Conservation (phyloP, 1,140 invertebrate genomes). For the Drosophila murphyi region DNA sequence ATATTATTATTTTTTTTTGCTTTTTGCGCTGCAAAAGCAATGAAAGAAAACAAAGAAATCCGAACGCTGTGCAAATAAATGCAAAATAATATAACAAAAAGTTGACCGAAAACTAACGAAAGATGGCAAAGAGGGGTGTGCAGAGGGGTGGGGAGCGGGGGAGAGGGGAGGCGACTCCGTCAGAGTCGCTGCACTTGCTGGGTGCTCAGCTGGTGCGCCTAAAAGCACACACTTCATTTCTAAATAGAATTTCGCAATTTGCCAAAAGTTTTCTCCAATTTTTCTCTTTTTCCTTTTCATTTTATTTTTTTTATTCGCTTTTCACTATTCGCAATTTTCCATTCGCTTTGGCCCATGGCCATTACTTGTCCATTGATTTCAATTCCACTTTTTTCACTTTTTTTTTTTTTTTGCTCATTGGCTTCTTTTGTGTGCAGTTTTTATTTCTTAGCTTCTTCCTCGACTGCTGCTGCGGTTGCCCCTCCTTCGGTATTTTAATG, state of each 20-base stretch:
- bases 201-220: constrained; percentile 48
- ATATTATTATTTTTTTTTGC: constrained; percentile 44
- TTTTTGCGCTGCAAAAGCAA: constrained; percentile 33
- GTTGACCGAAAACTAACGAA: constrained; percentile 64
- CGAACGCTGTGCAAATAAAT: constrained; percentile 72
- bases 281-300: constrained; percentile 21
- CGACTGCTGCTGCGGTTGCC: constrained; percentile 7
- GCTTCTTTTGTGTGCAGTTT: constrained; percentile 19
- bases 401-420: constrained; percentile 7
- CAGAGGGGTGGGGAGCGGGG: neutral
- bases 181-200: constrained; percentile 59
- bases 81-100: constrained; percentile 80
- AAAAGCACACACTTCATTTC: constrained; percentile 73
- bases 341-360: constrained; percentile 24
- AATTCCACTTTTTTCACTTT: constrained; percentile 48
- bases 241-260: constrained; percentile 72
- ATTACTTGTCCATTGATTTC: constrained; percentile 74
- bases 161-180: neutral
- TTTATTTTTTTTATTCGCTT: neutral
- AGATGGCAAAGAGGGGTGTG: constrained; percentile 13
- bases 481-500: constrained; percentile 55
- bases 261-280: constrained; percentile 51
- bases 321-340: constrained; percentile 33
- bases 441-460: constrained; percentile 3
- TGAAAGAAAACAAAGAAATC: constrained; percentile 63